Evolutionary conservation across 2,888 invertebrate species (phyloP).

Genomic region (Oscheius sp.): DNA sequence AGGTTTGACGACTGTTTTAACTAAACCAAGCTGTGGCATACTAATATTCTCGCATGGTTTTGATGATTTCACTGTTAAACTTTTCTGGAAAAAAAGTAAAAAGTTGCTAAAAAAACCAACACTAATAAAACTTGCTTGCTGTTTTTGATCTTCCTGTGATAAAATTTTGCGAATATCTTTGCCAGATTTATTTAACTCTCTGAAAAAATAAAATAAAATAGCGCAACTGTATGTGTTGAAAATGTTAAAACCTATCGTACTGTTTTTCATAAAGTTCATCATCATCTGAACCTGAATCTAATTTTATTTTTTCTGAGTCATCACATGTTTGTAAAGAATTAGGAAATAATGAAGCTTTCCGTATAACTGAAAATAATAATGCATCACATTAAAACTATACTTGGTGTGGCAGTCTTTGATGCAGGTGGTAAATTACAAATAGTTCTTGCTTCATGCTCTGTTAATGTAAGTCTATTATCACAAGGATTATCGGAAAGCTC

Average conservation of each 20-base stretch:
- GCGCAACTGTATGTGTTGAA: not conserved
- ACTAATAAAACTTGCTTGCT: not conserved
- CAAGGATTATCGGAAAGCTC: not conserved
- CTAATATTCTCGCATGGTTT: not conserved
- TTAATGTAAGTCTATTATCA: slow-evolving; percentile 1
- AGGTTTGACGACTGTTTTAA: not conserved
- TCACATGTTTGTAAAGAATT: not conserved
- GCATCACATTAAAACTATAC: not conserved
- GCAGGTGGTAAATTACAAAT: not conserved
- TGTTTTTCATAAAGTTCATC: slow-evolving; percentile 23
- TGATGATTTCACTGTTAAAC: not conserved
- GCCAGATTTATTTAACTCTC: slow-evolving; percentile 13
- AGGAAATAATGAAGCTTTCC: not conserved
- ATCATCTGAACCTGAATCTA: slow-evolving; percentile 4
- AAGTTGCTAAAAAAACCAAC: not conserved
- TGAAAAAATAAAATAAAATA: slow-evolving; percentile 6
- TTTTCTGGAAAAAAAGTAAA: not conserved
- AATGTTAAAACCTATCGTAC: not conserved
- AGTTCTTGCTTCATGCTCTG: slow-evolving; percentile 2
- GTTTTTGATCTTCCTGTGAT: not conserved
- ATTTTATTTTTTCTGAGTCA: not conserved
- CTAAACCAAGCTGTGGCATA: not conserved
- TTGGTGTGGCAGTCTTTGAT: not conserved
- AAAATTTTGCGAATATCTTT: slow-evolving; percentile 8
- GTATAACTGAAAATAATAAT: not conserved